Conservation (phyloP, 2,888 invertebrate species). For the Brachyptera risi region DNA sequence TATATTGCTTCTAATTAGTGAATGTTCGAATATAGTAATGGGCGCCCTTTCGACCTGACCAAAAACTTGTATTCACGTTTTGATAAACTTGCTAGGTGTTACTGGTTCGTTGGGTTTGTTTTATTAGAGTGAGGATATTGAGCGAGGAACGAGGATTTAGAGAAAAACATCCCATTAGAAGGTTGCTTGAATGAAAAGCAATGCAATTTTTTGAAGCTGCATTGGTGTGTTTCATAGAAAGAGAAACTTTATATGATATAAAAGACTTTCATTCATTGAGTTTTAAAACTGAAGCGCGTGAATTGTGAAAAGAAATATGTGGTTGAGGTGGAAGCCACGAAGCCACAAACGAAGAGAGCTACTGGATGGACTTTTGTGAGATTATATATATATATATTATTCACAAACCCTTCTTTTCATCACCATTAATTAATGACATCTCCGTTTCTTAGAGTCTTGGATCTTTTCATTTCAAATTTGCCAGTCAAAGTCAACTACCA, state of each 20-base stretch:
- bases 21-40: too few species aligned
- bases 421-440: slow-evolving; percentile 21
- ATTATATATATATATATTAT: too few species aligned
- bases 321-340: not conserved
- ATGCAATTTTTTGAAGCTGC: slow-evolving; percentile 2
- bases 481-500: slow-evolving; percentile 18
- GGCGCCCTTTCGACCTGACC: slow-evolving; percentile 13
- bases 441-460: slow-evolving; percentile 15
- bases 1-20: slow-evolving; percentile 14
- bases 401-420: slow-evolving; percentile 16
- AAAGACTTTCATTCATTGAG: slow-evolving; percentile 21
- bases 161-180: not conserved
- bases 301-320: not conserved
- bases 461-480: slow-evolving; percentile 21
- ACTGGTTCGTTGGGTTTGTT: too few species aligned
- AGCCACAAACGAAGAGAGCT: not conserved
- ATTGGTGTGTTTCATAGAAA: slow-evolving; percentile 18
- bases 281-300: slow-evolving; percentile 1
- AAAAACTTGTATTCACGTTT: not conserved
- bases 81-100: too few species aligned
- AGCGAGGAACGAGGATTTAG: not conserved
- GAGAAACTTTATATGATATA: slow-evolving; percentile 21
- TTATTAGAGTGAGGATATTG: too few species aligned
- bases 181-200: slow-evolving; percentile 1
- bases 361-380: slow-evolving; percentile 17